These are phyloP conservation scores for Argopecten irradians DNA, from an alignment of 1,140 invertebrate genomes.

Conservation along the genomic window DNA sequence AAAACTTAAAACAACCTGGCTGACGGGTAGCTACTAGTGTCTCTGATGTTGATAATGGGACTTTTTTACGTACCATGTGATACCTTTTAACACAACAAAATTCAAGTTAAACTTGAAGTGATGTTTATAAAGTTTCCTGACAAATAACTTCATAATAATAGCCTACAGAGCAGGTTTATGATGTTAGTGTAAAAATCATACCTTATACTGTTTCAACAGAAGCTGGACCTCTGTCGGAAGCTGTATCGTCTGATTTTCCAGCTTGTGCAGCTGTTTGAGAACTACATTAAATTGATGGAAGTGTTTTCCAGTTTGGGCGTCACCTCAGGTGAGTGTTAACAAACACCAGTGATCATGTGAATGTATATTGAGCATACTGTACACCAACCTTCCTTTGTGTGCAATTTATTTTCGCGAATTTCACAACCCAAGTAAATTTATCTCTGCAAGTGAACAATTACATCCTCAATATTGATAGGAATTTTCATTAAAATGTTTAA, in stretches of 20 bases:
- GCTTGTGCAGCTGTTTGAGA: constrained; percentile 91
- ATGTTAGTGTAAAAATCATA: not conserved
- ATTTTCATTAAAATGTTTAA: too few species aligned
- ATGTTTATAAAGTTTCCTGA: too few species aligned
- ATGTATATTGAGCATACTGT: too few species aligned
- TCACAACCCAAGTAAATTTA: too few species aligned
- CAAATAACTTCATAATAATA: not conserved
- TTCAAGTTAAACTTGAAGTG: not conserved
- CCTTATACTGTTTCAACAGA: constrained; percentile 59
- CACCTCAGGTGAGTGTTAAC: constrained; percentile 62
- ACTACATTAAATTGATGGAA: constrained; percentile 91
- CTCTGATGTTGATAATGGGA: not conserved
- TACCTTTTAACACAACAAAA: not conserved
- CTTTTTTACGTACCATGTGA: not conserved
- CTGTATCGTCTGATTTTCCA: constrained; percentile 97
- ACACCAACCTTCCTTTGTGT: too few species aligned
- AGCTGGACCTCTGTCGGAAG: constrained; percentile 86
- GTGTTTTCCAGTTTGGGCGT: constrained; percentile 80
- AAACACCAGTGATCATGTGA: not conserved
- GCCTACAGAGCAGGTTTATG: not conserved
- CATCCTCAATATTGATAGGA: too few species aligned
- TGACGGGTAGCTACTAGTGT: too few species aligned
- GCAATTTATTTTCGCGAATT: too few species aligned
- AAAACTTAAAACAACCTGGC: too few species aligned
- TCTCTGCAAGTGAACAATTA: too few species aligned